Evolutionary conservation across 2,113 vertebrate genomes (phyloP).

Genomic region (Scatophagus argus): DNA sequence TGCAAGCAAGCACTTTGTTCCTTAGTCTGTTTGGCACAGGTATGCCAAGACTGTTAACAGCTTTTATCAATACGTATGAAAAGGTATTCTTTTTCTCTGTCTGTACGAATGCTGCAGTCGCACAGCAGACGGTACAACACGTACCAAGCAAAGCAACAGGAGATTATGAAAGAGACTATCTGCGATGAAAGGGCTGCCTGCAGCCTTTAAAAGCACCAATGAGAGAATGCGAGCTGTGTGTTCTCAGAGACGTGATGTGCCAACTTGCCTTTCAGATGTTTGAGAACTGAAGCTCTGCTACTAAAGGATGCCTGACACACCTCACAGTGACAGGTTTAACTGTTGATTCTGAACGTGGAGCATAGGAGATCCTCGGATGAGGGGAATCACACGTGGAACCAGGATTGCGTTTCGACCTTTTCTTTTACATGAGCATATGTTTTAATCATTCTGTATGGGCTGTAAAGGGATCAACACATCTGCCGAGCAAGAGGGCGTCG

Average conservation of each 20-base stretch:
- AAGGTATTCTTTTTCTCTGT: constrained; percentile 16
- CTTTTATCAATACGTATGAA: not conserved
- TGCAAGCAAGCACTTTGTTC: not conserved
- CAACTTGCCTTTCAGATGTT: constrained; percentile 45
- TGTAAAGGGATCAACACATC: constrained; percentile 26
- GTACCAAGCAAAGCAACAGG: constrained; percentile 66
- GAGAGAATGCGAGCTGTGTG: constrained; percentile 43
- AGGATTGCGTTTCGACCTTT: not conserved
- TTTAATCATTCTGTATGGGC: constrained; percentile 8
- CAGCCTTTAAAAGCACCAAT: constrained; percentile 59
- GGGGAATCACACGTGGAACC: no score
- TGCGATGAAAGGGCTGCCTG: constrained; percentile 51
- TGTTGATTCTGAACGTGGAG: constrained; percentile 53
- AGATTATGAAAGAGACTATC: constrained; percentile 54
- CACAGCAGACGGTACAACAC: constrained; percentile 15
- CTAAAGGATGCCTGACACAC: constrained; percentile 20
- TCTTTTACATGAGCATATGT: not conserved
- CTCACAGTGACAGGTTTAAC: constrained; percentile 19
- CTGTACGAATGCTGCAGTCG: constrained; percentile 13
- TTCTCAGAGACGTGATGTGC: constrained; percentile 22
- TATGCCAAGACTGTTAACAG: constrained; percentile 7
- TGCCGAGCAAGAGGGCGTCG: constrained; percentile 2
- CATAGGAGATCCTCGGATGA: no score
- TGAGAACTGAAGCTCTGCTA: constrained; percentile 27
- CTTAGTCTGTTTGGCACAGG: not conserved